phyloP scores from a whole-genome alignment of 1,140 invertebrate genomes.

The Lasioglossum albipes region DNA sequence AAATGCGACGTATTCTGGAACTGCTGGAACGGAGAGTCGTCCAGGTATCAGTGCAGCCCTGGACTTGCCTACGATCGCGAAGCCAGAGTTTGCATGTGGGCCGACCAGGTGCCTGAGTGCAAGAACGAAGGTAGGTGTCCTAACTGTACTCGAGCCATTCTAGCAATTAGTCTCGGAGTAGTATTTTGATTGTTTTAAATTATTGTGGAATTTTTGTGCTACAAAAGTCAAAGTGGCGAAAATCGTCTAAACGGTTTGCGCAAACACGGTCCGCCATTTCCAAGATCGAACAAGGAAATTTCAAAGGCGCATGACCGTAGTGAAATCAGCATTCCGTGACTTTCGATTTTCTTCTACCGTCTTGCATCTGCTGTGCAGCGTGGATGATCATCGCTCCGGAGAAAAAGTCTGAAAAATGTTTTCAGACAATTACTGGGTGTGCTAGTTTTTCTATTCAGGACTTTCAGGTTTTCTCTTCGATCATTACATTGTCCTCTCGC shows the following conservation, averaged over 20 bases:
- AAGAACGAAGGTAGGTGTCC: constrained; percentile 87
- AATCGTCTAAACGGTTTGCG: too few species aligned
- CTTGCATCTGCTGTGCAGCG: not conserved
- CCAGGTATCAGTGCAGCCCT: constrained; percentile 95
- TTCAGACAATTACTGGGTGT: not conserved
- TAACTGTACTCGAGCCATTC: not conserved
- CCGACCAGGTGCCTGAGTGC: constrained; percentile 95
- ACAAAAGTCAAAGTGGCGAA: too few species aligned
- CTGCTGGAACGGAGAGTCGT: constrained; percentile 97
- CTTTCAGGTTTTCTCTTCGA: constrained; percentile 9
- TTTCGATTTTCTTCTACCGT: constrained; percentile 1
- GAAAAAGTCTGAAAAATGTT: not conserved
- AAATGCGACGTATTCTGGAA: constrained; percentile 98
- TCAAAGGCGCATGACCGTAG: not conserved
- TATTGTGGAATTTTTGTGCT: too few species aligned
- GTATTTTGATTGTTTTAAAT: too few species aligned
- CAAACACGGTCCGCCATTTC: not conserved
- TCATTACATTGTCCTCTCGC: not conserved
- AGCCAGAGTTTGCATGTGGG: constrained; percentile 96
- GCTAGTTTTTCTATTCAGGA: not conserved
- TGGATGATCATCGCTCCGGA: not conserved
- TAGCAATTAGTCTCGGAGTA: not conserved
- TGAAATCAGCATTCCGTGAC: not conserved
- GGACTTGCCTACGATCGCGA: constrained; percentile 96
- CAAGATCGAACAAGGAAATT: not conserved